Conservation (phyloP, 2,113 vertebrate species). For the Sclerurus mexicanus region DNA sequence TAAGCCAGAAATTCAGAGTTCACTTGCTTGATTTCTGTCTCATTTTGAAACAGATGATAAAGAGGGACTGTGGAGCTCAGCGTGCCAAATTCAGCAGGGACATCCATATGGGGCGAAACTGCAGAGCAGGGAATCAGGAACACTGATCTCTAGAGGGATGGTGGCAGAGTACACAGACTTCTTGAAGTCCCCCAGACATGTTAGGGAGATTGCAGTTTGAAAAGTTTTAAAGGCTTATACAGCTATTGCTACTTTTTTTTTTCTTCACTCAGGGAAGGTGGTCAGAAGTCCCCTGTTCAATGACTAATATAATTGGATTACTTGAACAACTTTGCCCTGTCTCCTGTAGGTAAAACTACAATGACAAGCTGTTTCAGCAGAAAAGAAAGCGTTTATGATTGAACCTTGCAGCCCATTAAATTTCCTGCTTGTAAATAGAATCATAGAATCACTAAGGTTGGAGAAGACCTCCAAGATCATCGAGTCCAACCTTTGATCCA, state of each 20-base stretch:
- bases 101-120: background rate
- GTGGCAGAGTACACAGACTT: background rate
- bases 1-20: background rate
- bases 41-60: background rate
- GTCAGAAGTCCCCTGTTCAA: slow-evolving; percentile 10
- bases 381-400: slow-evolving; percentile 35
- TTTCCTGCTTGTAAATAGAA: slow-evolving; percentile 67
- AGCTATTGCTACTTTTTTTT: background rate
- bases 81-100: background rate
- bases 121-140: background rate
- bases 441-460: background rate
- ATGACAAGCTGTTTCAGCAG: slow-evolving; percentile 66
- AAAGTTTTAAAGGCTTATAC: background rate
- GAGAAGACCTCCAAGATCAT: background rate
- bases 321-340: slow-evolving; percentile 55
- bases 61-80: background rate
- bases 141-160: rapidly evolving
- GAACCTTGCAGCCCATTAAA: slow-evolving; percentile 72
- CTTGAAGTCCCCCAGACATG: background rate
- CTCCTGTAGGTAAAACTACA: slow-evolving; percentile 67
- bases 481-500: background rate
- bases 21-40: background rate
- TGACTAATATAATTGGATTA: slow-evolving; percentile 26
- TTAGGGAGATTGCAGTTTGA: background rate
- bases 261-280: background rate